These are phyloP conservation scores for Leguminivora glycinivorella DNA, from an alignment of 1,140 invertebrate genomes.

Conservation along the genomic window DNA sequence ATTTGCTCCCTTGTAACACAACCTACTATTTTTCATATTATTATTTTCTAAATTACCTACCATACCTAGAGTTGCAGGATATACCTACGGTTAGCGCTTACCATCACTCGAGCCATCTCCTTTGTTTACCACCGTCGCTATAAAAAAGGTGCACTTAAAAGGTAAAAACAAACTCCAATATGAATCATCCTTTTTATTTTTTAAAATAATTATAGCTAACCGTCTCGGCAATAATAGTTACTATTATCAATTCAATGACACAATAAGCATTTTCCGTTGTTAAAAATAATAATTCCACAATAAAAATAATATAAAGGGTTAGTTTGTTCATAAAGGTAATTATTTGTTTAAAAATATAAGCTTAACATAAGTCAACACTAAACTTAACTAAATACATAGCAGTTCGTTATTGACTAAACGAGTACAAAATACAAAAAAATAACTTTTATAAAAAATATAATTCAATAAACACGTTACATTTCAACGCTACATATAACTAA, in stretches of 20 bases:
- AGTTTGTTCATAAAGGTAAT: constrained; percentile 64
- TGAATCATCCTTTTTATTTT: constrained; percentile 78
- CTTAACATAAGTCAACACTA: constrained; percentile 70
- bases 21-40: too few species aligned
- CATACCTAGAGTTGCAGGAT: too few species aligned
- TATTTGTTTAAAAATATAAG: constrained; percentile 58
- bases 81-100: too few species aligned
- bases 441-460: constrained; percentile 76
- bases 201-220: constrained; percentile 80
- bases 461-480: constrained; percentile 68
- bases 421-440: constrained; percentile 66
- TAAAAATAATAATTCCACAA: constrained; percentile 62
- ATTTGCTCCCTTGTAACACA: too few species aligned
- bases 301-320: constrained; percentile 64
- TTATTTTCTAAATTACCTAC: too few species aligned
- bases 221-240: constrained; percentile 74
- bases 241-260: constrained; percentile 75
- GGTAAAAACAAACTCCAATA: constrained; percentile 60
- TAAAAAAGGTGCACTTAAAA: background rate
- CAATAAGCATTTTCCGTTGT: constrained; percentile 77
- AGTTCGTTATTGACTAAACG: constrained; percentile 59
- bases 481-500: constrained; percentile 60
- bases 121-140: too few species aligned
- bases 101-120: too few species aligned
- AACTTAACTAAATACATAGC: constrained; percentile 66